These are phyloP conservation scores for Cephalopholis sonnerati DNA, from an alignment of 2,113 vertebrate species.

Conservation along the genomic window DNA sequence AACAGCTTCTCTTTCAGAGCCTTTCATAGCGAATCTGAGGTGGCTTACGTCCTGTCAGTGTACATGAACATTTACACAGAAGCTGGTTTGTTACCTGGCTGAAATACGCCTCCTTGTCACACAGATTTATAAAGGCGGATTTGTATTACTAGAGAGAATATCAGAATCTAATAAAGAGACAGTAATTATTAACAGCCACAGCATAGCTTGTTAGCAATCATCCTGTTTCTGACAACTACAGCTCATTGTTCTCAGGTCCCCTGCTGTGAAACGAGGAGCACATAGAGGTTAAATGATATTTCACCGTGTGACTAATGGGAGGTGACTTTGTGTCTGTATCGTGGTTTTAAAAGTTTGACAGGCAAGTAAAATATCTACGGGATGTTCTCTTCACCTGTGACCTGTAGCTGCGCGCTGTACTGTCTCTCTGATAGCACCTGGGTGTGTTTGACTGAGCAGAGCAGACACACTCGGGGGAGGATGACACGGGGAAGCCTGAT, in stretches of 20 bases:
- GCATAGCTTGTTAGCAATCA: constrained; percentile 1
- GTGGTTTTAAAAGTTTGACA: neutral
- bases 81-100: constrained; percentile 26
- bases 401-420: neutral
- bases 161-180: constrained; percentile 38
- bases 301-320: neutral
- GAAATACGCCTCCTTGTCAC: constrained; percentile 43
- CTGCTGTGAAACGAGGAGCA: constrained; percentile 21
- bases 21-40: constrained; percentile 44
- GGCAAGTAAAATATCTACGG: neutral
- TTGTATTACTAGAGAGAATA: constrained; percentile 48
- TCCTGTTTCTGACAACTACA: constrained; percentile 25
- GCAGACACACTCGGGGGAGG: neutral
- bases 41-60: constrained; percentile 54
- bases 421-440: neutral
- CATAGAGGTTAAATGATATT: constrained; percentile 5
- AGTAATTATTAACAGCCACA: constrained; percentile 13
- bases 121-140: constrained; percentile 13
- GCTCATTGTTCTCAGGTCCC: constrained; percentile 33
- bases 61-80: constrained; percentile 29
- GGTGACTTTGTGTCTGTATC: neutral
- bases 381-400: constrained; percentile 11
- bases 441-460: neutral
- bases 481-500: neutral
- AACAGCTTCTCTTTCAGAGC: constrained; percentile 62